phyloP scores from a whole-genome alignment of 2,797 vertebrate genomes.

The Anomalospiza imberbis region DNA sequence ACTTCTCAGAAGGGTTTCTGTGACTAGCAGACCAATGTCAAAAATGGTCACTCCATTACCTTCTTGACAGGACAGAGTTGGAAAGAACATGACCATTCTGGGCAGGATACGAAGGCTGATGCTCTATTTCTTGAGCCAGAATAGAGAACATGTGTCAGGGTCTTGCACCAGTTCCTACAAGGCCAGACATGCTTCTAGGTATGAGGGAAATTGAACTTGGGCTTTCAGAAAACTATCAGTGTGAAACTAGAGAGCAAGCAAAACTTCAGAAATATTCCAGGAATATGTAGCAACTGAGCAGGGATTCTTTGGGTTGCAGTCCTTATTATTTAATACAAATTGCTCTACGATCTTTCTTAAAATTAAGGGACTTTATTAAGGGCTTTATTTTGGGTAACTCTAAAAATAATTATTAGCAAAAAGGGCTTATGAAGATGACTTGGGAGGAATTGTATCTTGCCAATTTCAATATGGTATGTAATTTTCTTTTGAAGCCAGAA shows the following conservation, averaged over 20 bases:
- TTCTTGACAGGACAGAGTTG: background rate
- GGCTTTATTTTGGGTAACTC: background rate
- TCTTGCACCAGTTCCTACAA: background rate
- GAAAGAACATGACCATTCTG: background rate
- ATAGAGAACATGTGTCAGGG: background rate
- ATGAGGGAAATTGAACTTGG: background rate
- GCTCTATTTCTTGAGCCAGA: background rate
- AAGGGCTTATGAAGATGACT: background rate
- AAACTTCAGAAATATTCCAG: background rate
- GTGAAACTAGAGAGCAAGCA: background rate
- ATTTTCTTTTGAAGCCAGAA: constrained; percentile 58
- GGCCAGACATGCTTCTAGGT: background rate
- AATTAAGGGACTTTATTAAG: background rate
- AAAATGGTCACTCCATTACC: background rate
- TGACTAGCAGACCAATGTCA: background rate
- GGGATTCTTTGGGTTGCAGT: background rate
- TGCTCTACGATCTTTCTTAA: background rate
- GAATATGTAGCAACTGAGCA: background rate
- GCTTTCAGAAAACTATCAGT: background rate
- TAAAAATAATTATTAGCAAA: background rate
- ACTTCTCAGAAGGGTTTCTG: background rate
- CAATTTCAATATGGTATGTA: background rate
- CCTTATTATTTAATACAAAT: background rate
- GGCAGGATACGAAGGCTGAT: background rate
- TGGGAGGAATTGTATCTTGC: background rate